These are phyloP conservation scores for Lacanobia wlatinum DNA, from an alignment of 2,888 invertebrate genomes.

Conservation along the genomic window DNA sequence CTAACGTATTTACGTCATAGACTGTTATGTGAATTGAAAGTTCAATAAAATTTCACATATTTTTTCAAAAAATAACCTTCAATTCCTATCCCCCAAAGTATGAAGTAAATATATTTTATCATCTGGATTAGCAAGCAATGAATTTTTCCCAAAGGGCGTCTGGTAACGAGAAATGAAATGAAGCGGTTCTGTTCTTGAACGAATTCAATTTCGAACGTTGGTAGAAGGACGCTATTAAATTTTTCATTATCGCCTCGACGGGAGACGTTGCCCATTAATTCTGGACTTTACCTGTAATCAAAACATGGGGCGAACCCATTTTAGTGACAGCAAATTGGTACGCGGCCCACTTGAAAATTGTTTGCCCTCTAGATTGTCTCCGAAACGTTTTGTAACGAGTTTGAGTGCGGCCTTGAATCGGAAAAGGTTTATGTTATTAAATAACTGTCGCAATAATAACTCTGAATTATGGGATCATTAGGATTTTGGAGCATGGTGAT, in stretches of 20 bases:
- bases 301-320: slow-evolving; percentile 76
- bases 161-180: slow-evolving; percentile 69
- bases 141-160: slow-evolving; percentile 58
- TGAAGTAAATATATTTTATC: slow-evolving; percentile 33
- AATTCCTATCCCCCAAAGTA: background rate
- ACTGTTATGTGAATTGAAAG: background rate
- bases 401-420: slow-evolving; percentile 44
- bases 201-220: slow-evolving; percentile 80
- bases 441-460: slow-evolving; percentile 59
- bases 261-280: slow-evolving; percentile 79
- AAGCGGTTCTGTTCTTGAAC: slow-evolving; percentile 70
- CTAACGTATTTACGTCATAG: background rate
- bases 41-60: background rate
- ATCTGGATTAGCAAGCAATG: slow-evolving; percentile 53
- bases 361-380: slow-evolving; percentile 71
- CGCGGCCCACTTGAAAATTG: slow-evolving; percentile 82
- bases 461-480: slow-evolving; percentile 76
- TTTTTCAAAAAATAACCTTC: slow-evolving; percentile 2
- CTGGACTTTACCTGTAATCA: slow-evolving; percentile 80
- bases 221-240: slow-evolving; percentile 77
- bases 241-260: slow-evolving; percentile 82
- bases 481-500: slow-evolving; percentile 77
- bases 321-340: slow-evolving; percentile 73
- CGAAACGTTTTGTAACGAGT: slow-evolving; percentile 62
- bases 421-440: slow-evolving; percentile 51